A percentile compares a stretch with the other conserved stretches of the same genome.
These are phyloP conservation scores for Equus quagga DNA, from an alignment of 2,113 vertebrate species.

Conservation along the genomic window DNA sequence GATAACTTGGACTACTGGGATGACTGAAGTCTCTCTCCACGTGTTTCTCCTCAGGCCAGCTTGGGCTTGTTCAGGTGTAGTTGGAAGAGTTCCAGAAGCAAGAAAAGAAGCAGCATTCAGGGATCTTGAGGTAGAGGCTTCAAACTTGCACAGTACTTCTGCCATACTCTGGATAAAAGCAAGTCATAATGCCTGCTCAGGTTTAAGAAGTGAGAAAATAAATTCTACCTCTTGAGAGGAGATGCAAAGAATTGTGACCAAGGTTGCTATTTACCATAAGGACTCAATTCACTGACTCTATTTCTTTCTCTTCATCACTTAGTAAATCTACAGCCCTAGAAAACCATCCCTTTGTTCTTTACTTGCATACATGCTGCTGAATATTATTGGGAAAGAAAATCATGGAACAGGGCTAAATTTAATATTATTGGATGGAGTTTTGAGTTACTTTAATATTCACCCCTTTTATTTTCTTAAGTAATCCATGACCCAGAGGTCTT, in stretches of 20 bases:
- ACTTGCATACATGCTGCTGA: neutral
- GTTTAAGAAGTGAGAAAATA: neutral
- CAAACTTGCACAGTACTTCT: neutral
- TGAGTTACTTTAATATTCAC: conserved; percentile 24
- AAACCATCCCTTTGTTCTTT: neutral
- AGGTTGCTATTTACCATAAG: neutral
- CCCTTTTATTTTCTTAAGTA: conserved; percentile 59
- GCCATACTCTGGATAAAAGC: neutral
- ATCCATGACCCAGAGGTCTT: neutral
- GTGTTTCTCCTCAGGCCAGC: neutral
- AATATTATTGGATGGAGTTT: neutral
- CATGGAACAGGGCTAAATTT: neutral
- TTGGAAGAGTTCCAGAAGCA: neutral
- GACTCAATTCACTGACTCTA: neutral
- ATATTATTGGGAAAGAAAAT: neutral
- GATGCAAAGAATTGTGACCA: neutral
- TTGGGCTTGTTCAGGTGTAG: neutral
- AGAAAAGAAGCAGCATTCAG: neutral
- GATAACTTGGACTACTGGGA: neutral
- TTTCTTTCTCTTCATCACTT: neutral
- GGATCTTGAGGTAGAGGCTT: neutral
- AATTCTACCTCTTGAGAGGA: neutral
- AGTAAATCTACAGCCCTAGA: neutral
- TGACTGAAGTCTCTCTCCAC: neutral
- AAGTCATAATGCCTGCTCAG: neutral